Conservation (phyloP, 2,113 vertebrate species). For the Piliocolobus tephrosceles region DNA sequence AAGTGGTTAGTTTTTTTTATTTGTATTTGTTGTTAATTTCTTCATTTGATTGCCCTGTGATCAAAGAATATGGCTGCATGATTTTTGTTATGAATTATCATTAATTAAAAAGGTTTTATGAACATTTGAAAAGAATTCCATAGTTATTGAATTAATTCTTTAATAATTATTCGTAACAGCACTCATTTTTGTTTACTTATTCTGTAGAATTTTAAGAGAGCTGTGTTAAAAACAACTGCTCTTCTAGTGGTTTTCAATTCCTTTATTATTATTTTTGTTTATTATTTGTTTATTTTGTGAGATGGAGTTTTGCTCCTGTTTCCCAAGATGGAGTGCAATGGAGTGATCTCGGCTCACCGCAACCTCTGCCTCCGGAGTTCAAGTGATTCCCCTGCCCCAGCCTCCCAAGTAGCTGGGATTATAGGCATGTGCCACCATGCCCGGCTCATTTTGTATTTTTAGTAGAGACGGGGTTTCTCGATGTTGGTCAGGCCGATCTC, state of each 20-base stretch:
- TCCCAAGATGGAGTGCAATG: no score
- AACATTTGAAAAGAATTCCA: conserved; percentile 42
- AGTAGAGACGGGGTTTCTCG: no score
- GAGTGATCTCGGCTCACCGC: no score
- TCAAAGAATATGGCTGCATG: background rate
- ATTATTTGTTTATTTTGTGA: no score
- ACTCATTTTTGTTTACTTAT: conserved; percentile 19
- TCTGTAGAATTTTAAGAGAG: conserved; percentile 13
- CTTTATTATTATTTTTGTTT: background rate
- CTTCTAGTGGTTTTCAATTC: background rate
- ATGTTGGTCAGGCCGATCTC: no score
- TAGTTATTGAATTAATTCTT: conserved; percentile 40
- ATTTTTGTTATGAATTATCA: conserved; percentile 31
- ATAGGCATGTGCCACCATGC: no score
- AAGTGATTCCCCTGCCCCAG: no score
- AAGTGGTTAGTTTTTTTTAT: background rate
- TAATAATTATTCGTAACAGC: conserved; percentile 4
- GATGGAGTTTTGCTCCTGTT: no score
- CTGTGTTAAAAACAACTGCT: background rate
- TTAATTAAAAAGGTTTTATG: conserved; percentile 43
- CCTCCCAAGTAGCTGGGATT: no score
- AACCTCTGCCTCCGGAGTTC: no score
- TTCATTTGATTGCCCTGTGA: background rate
- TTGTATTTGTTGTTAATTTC: conserved; percentile 33
- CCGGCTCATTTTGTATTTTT: no score